Percentiles rank a stretch among this genome's conserved stretches.
Evolutionary conservation across 1,140 invertebrate genomes (phyloP).

Genomic region (Brachionus manjavacas): DNA sequence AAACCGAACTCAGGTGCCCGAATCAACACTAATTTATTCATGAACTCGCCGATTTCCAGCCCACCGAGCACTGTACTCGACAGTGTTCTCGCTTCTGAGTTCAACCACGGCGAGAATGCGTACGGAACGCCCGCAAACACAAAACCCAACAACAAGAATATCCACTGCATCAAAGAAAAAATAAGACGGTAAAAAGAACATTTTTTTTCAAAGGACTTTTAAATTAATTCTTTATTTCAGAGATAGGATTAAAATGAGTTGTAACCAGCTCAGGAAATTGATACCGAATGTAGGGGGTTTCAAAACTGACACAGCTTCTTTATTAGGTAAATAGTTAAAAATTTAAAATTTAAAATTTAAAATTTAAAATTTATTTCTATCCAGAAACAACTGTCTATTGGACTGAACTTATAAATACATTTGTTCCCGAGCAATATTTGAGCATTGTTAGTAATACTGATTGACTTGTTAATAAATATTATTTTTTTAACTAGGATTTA

Average conservation of each 20-base stretch:
- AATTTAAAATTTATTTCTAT: neutral
- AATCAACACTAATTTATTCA: neutral
- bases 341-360: neutral
- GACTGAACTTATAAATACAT: conserved; percentile 12
- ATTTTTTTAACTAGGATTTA: neutral
- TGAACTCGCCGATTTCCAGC: neutral
- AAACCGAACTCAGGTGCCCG: neutral
- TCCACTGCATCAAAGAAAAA: conserved; percentile 18
- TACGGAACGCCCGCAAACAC: neutral
- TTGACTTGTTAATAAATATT: neutral
- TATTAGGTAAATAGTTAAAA: neutral
- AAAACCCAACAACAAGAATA: neutral
- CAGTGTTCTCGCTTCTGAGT: neutral
- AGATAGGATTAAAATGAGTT: conserved; percentile 22
- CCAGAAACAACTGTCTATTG: conserved; percentile 25
- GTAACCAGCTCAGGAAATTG: conserved; percentile 15
- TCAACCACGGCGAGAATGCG: neutral
- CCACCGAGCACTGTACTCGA: neutral
- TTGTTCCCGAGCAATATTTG: conserved; percentile 25
- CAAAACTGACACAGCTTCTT: conserved; percentile 14
- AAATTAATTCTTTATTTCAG: neutral
- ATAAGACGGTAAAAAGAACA: neutral
- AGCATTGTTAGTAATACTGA: neutral
- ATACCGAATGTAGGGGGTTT: conserved; percentile 14
- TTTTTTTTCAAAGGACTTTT: too few species aligned